A percentile compares a stretch with the other conserved stretches of the same genome.
phyloP scores from a whole-genome alignment of 2,797 vertebrate genomes.

The Pygocentrus nattereri region DNA sequence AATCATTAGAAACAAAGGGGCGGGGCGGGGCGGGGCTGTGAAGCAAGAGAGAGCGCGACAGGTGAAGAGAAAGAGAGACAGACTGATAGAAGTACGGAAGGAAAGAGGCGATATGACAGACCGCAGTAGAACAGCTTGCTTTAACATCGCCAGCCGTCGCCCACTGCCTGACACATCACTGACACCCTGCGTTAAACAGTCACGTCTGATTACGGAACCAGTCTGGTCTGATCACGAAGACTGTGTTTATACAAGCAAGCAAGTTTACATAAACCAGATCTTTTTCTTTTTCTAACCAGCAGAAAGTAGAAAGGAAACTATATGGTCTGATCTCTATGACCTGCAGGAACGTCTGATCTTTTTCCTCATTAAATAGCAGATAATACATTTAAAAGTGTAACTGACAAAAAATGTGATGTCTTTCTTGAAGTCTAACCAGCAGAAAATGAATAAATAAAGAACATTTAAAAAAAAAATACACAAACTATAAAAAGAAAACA shows the following conservation, averaged over 20 bases:
- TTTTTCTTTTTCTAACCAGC: neutral
- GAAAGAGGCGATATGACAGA: neutral
- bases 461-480: neutral
- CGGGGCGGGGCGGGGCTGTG: neutral
- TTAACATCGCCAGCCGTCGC: neutral
- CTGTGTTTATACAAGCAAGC: neutral
- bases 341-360: neutral
- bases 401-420: no score
- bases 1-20: constrained; percentile 37
- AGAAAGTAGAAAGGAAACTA: neutral
- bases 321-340: neutral
- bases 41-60: neutral
- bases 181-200: neutral
- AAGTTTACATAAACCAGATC: neutral
- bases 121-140: neutral
- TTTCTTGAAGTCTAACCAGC: no score
- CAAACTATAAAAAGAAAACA: neutral
- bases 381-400: no score
- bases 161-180: neutral
- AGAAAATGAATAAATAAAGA: neutral
- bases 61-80: constrained; percentile 1
- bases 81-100: neutral
- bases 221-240: neutral
- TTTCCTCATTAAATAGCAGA: neutral
- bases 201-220: neutral